phyloP scores from a whole-genome alignment of 2,888 invertebrate species.

The Stratiomys singularior region DNA sequence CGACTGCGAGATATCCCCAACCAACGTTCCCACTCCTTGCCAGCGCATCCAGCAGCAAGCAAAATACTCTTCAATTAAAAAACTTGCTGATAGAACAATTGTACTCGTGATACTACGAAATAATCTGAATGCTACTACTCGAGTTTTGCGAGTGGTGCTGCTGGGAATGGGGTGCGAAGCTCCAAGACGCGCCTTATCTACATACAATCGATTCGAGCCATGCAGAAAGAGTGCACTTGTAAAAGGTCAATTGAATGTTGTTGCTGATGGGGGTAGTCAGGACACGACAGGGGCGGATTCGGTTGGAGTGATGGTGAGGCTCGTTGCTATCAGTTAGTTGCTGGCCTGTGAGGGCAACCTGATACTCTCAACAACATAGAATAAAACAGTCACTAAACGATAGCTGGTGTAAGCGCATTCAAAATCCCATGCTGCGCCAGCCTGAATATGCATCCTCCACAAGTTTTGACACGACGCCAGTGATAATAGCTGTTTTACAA shows the following conservation, averaged over 20 bases:
- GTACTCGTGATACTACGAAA: slow-evolving; percentile 34
- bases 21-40: background rate
- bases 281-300: background rate
- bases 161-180: background rate
- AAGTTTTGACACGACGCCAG: slow-evolving; percentile 23
- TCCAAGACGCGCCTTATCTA: slow-evolving; percentile 40
- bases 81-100: slow-evolving; percentile 41
- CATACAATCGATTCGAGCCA: slow-evolving; percentile 43
- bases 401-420: background rate
- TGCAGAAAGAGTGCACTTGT: slow-evolving; percentile 39
- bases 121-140: slow-evolving; percentile 32
- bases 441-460: slow-evolving; percentile 6
- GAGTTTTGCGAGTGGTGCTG: background rate
- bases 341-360: background rate
- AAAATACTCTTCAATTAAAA: slow-evolving; percentile 41
- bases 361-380: slow-evolving; percentile 35
- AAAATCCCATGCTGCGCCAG: background rate
- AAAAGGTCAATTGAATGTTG: slow-evolving; percentile 44
- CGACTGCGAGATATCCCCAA: background rate
- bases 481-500: slow-evolving; percentile 29
- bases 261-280: slow-evolving; percentile 4
- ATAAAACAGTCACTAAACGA: slow-evolving; percentile 20
- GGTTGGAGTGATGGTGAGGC: background rate
- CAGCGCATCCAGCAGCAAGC: background rate
- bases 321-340: slow-evolving; percentile 5